phyloP scores from a whole-genome alignment of 2,888 invertebrate genomes.

The Cephus pygmeus region DNA sequence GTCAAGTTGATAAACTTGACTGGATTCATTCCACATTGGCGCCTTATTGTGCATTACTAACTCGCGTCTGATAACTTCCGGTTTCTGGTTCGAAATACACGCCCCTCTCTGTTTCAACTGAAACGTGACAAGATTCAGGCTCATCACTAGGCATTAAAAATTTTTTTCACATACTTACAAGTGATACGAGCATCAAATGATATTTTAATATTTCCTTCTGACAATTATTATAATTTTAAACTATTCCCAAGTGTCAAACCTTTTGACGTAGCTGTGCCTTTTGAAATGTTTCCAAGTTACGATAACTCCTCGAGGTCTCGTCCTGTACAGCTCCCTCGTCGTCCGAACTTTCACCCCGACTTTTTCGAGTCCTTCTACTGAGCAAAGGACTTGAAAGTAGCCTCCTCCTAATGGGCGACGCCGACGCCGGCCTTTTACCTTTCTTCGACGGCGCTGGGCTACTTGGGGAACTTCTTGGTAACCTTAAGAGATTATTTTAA shows the following conservation, averaged over 20 bases:
- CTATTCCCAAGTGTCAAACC: slow-evolving; percentile 67
- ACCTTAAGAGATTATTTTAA: slow-evolving; percentile 65
- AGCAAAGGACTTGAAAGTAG: slow-evolving; percentile 87
- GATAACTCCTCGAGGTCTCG: slow-evolving; percentile 75
- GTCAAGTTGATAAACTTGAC: slow-evolving; percentile 98
- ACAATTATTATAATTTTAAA: too few relatives aligned
- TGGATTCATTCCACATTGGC: slow-evolving; percentile 99
- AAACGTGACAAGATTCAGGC: slow-evolving; percentile 32
- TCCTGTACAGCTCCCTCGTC: slow-evolving; percentile 75
- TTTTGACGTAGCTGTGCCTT: slow-evolving; percentile 92
- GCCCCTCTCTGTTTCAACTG: slow-evolving; percentile 74
- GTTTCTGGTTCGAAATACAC: slow-evolving; percentile 45
- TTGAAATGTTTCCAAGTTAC: slow-evolving; percentile 90
- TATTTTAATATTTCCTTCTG: too few relatives aligned
- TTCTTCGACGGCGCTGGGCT: slow-evolving; percentile 80
- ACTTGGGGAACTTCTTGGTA: slow-evolving; percentile 82
- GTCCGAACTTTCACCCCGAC: slow-evolving; percentile 85
- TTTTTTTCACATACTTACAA: not conserved
- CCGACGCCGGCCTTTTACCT: slow-evolving; percentile 80
- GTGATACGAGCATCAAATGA: too few relatives aligned
- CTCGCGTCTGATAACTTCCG: slow-evolving; percentile 69
- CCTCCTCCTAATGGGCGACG: slow-evolving; percentile 81
- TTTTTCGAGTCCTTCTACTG: slow-evolving; percentile 79
- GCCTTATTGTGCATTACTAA: slow-evolving; percentile 98
- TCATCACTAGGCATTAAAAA: not conserved